Base-by-base conservation (phyloP, 2,888 invertebrate genomes). In the Antheraea assamensis region DNA sequence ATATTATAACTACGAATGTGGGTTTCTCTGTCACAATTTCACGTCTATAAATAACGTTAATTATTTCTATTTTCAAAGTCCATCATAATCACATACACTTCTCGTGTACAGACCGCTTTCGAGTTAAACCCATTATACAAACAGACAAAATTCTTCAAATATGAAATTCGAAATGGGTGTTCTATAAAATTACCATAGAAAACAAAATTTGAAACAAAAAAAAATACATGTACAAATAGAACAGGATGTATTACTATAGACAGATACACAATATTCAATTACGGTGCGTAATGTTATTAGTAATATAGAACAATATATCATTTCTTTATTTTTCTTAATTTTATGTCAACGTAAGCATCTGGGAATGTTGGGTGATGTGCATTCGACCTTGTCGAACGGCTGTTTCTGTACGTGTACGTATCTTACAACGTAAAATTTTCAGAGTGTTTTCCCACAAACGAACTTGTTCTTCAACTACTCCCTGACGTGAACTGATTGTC, bases 281-380 rank as follows among this genome's bases (percentile, higher is more conserved):
- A 24, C n/a, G 7, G 58, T 30, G 13, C 61, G 3, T 15, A 64
- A 17, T 58, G 17, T 64, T 3, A 30, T 64, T 30, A 30, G 1
- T 27, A 27, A 30, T 17, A 5, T 3, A 30, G 19, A 5, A 64
- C 3, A 30, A 30, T 30, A 2, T 10, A 5, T 17, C 5, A 27
- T 30, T 30, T 30, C 1, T 27, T 17, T 17, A 30, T 13, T 72
- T 71, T 71, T 21, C 47, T 21, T 58, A 42, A 30, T 42, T 78
- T 79, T 90, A 94, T 13, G 90, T 91, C n/a, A 96, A 89, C 70
- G 96, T 95, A 5, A 96, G 88, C 84, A 96, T 96, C 84, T 96
- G 96, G 2, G 96, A 95, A 74, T 96, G 96, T 79, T 95, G 95
- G 49, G 95, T 95, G 72, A 96, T 95, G 75, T 95, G 95, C 82